Evolutionary conservation across 2,113 vertebrate genomes (phyloP), one percentile per base, ranked within the genome.

Genomic region (Notothenia rossii): DNA sequence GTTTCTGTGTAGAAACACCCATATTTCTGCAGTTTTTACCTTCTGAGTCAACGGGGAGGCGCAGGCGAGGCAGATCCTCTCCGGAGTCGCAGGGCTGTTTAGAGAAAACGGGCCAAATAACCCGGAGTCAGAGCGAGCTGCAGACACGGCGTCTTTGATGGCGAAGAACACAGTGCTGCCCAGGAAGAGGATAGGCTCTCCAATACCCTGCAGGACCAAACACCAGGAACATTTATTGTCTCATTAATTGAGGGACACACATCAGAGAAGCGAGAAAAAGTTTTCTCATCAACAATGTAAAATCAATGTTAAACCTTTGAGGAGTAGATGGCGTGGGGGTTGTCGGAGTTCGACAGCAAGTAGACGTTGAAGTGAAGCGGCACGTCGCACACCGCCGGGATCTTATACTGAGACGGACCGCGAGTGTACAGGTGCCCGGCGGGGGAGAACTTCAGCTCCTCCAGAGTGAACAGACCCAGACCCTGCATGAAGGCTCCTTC

Each of bases 401-500:
- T 95, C 90, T 97, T 96, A 78, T 97, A 97, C 85, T 96, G 96
- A 62, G 95, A 92, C 0, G 96, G 96, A 9, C 96, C 96, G 0
- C 93, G 89, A 29, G 95, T 95, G 90, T 58, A 94, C 29, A 97
- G 91, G 14, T 92, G 82, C 43, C 97, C 96, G 10, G 95, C 91
- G 9, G 96, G 93, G 73, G 96, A 96, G 62, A 93, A 97, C 76
- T 95, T 95, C 43, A 97, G 79, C 84, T 97, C 95, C 82, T 97
- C 96, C 92, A 95, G 83, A 40, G 97, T 97, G 90, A 91, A 96
- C 65, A 97, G 93, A 49, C 96, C 96, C 88, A 97, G 58, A 13
- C 96, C 97, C 85, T 97, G 97, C 61, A 93, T 93, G 90, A 97
- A 97, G 0, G 95, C 94, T 20, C 96, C 96, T 91, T 97, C 96